These are phyloP conservation scores for Volucella inanis DNA, from an alignment of 2,888 invertebrate genomes.

Conservation along the genomic window DNA sequence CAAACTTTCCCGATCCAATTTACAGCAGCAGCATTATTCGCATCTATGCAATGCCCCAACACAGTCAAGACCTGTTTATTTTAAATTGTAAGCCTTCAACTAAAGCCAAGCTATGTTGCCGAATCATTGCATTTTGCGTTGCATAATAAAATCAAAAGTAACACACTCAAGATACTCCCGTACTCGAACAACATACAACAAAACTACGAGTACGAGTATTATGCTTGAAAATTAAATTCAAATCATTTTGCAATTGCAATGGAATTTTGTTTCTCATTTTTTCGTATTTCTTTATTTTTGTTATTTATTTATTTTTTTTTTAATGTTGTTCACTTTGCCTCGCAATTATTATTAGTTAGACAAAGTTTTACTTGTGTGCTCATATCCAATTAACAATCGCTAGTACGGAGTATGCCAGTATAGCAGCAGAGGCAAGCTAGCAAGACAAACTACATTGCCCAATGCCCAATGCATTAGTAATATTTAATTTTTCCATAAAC, in stretches of 20 bases:
- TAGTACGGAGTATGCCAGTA: background rate
- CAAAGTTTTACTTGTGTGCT: constrained; percentile 14
- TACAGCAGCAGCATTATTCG: background rate
- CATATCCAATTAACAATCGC: constrained; percentile 45
- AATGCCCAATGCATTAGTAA: constrained; percentile 55
- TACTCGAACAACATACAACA: background rate
- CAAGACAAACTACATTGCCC: constrained; percentile 38
- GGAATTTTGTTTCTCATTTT: constrained; percentile 14
- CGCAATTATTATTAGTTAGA: constrained; percentile 27
- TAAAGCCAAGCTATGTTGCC: constrained; percentile 2
- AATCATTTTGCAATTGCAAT: constrained; percentile 54
- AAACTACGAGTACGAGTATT: background rate
- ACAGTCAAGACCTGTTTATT: background rate
- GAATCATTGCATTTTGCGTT: constrained; percentile 17
- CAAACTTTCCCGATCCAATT: too few species aligned
- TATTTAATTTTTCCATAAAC: constrained; percentile 26
- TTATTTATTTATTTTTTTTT: too few species aligned
- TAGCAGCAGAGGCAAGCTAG: constrained; percentile 2
- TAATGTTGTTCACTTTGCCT: constrained; percentile 7
- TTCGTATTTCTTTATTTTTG: background rate
- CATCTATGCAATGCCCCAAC: background rate
- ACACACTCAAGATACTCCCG: background rate
- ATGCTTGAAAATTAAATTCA: constrained; percentile 26
- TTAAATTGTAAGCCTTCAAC: background rate
- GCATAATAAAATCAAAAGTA: constrained; percentile 15